Base-by-base conservation (phyloP, 2,888 invertebrate species). In the Drosophila yooni region DNA sequence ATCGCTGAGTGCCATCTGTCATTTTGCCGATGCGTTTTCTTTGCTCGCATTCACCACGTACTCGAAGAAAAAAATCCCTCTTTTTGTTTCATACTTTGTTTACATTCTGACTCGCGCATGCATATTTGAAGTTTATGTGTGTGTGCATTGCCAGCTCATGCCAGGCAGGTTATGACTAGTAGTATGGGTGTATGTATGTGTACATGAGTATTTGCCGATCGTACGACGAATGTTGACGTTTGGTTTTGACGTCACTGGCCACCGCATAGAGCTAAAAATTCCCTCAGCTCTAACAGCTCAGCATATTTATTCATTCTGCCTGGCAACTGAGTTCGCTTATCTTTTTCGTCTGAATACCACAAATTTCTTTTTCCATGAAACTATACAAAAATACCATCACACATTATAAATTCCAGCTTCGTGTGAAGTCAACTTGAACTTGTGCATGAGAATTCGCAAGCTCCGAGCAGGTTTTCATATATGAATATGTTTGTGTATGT, bases 381-480 rank as follows among this genome's bases (percentile, higher is more conserved):
- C 8, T 27, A 27, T 18, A 43, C 38, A 54, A 67, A 77, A 74
- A 70, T 74, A 81, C 53, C 74, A 63, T 79, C 74, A 79, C 40
- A 38, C 31, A 25, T 25, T 13, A 54, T 38, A 43, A 48, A 68
- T 76, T 68, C 67, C 58, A 79, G 67, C 71, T 71, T 58, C 43
- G 13, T 71, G 78, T 79, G 71, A 75, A 56, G 34, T 7, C 21
- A 59, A 70, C 81, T 74, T 81, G 81, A 79, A 81, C 79, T 79
- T 79, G 74, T 60, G 27, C 40, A 43, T 40, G 48, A 57, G 57
- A 75, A 61, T 67, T 71, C 4, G 74, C 70, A 36, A 58, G 13
- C 56, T 63, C 21, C n/a, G 56, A 81, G 61, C 78, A 62, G 70
- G 79, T 81, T 81, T 61, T 46, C 58, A 40, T 33, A 31, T 43